Base-by-base conservation (phyloP, 2,888 invertebrate species). In the Glomeris marginata region DNA sequence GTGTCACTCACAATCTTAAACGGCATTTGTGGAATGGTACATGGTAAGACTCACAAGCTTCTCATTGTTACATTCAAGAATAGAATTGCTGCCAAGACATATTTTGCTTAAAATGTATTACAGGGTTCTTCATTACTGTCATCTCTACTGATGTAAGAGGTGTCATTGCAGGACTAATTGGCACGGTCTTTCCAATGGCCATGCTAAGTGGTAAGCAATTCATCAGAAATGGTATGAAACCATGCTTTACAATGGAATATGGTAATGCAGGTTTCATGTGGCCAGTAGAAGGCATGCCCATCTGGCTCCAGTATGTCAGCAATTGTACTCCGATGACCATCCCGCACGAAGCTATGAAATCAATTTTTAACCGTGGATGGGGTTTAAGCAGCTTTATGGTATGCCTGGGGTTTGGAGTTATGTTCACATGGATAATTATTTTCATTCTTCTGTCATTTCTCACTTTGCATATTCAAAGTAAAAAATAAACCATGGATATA, bases 251-350 rank as follows among this genome's bases (percentile, higher is more conserved):
- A n/a, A n/a, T n/a, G n/a, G n/a, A n/a, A n/a, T n/a, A n/a, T n/a
- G n/a, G n/a, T n/a, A n/a, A n/a, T n/a, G n/a, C n/a, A 77, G 92
- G 92, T 49, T 90, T 92, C 37, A 87, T 94, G 62, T 94, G 94
- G 94, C 92, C 94, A 52, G 81, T 92, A 54, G 91, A 94, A 66
- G 90, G 90, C 50, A 92, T 94, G 87, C 92, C 92, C 1, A 74
- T 78, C 60, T 74, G 83, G 51, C 70, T 94, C 34, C 75, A 82
- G 61, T 70, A 68, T 50, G 57, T 71, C 22, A 65, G 67, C 4
- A 68, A 77, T 44, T 63, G 71, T 1, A 69, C 85, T 3, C 91
- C 91, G 0, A 81, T 85, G 62, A 90, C 90, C 0, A 67, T 84
- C 47, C 80, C 87, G 0, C 77, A 82, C 0, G 76, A 77, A 54